Evolutionary conservation across 2,888 invertebrate genomes (phyloP).

Genomic region (Itoplectis maculator): DNA sequence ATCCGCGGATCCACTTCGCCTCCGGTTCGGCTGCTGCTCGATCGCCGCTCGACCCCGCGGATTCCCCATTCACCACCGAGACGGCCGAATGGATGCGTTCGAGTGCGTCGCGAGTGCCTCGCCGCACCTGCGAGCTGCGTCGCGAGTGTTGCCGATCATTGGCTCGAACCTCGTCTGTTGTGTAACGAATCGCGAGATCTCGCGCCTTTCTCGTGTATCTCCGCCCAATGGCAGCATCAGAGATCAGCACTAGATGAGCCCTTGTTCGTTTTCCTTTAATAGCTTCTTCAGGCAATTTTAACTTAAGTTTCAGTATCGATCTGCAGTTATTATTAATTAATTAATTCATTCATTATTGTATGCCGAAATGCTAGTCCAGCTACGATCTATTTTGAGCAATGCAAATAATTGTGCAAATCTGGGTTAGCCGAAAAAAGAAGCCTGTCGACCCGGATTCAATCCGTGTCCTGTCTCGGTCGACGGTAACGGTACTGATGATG

Average conservation of each 20-base stretch:
- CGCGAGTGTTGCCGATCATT: too few species aligned
- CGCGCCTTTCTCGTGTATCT: constrained; percentile 52
- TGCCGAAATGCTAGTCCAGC: too few species aligned
- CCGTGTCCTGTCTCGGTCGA: background rate
- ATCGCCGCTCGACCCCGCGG: background rate
- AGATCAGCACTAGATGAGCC: too few species aligned
- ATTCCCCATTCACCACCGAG: background rate
- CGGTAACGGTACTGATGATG: constrained; percentile 13
- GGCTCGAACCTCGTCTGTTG: constrained; percentile 37
- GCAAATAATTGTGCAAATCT: background rate
- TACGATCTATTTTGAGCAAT: background rate
- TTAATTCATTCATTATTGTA: too few species aligned
- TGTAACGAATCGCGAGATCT: constrained; percentile 52
- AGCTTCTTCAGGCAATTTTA: background rate
- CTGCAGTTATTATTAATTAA: background rate
- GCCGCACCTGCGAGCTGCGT: background rate
- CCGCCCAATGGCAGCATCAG: constrained; percentile 11
- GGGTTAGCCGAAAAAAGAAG: constrained; percentile 47
- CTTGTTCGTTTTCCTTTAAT: constrained; percentile 12
- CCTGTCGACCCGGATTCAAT: constrained; percentile 37
- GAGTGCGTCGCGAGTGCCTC: background rate
- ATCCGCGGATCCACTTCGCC: background rate
- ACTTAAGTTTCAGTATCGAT: background rate
- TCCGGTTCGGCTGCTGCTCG: background rate
- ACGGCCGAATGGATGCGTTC: background rate